Conservation (phyloP, 2,888 invertebrate species). For the Strigamia transsilvanica region DNA sequence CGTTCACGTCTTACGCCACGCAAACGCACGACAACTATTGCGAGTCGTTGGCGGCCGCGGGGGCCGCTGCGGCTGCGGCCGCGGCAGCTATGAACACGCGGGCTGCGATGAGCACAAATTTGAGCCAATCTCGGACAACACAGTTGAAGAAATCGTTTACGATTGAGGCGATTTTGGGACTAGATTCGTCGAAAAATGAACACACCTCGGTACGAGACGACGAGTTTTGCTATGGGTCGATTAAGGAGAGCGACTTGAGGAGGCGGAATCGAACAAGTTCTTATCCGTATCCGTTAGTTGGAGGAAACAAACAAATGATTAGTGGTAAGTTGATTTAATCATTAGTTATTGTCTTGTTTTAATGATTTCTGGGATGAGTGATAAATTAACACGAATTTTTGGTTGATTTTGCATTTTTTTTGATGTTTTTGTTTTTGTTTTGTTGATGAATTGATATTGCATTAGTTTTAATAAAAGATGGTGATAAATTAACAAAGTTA, state of each 20-base stretch:
- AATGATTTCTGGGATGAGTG: constrained; percentile 16
- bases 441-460: not conserved
- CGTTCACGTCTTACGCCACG: constrained; percentile 23
- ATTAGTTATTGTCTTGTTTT: not conserved
- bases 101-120: not conserved
- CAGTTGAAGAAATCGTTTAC: constrained; percentile 75
- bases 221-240: not conserved
- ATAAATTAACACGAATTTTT: too few species aligned
- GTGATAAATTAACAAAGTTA: not conserved
- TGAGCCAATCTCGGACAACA: not conserved
- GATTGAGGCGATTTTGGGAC: constrained; percentile 85
- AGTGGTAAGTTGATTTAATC: not conserved
- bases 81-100: constrained; percentile 1
- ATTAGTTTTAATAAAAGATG: not conserved
- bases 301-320: not conserved
- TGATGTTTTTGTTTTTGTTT: not conserved
- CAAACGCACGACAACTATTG: not conserved
- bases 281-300: not conserved
- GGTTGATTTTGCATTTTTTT: too few species aligned
- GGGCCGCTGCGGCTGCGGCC: constrained; percentile 18
- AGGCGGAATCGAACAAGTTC: not conserved
- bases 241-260: constrained; percentile 41
- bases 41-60: not conserved
- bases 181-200: constrained; percentile 63
- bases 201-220: not conserved